Percentiles rank a stretch among this genome's conserved stretches.
Evolutionary conservation across 2,888 invertebrate genomes (phyloP).

Genomic region (Odontomyia ornata): DNA sequence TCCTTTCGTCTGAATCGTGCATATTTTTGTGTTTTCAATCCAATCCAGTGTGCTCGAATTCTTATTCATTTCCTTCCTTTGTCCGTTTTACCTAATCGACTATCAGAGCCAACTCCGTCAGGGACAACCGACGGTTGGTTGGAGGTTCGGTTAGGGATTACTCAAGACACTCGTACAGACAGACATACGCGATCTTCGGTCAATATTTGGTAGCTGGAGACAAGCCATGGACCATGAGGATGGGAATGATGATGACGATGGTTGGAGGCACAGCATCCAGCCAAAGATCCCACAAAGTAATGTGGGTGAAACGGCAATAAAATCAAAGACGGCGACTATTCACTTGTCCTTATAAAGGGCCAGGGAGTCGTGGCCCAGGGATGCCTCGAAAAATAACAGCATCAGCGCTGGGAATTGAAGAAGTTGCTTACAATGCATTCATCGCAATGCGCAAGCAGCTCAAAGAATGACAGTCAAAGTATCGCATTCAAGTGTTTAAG

Average conservation of each 20-base stretch:
- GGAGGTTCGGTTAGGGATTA: too few relatives aligned
- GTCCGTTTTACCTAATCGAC: slow-evolving; percentile 11
- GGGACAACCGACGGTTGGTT: too few relatives aligned
- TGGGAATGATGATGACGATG: neutral
- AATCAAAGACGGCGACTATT: slow-evolving; percentile 17
- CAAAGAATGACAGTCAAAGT: slow-evolving; percentile 7
- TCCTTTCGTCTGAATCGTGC: slow-evolving; percentile 28
- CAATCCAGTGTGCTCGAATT: slow-evolving; percentile 3
- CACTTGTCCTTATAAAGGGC: slow-evolving; percentile 31
- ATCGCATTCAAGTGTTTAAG: neutral
- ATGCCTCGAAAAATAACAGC: slow-evolving; percentile 9
- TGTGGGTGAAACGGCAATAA: slow-evolving; percentile 26
- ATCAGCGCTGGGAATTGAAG: neutral
- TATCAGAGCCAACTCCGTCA: neutral
- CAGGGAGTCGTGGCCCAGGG: neutral
- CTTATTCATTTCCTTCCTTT: slow-evolving; percentile 13
- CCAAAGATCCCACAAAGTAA: too few relatives aligned
- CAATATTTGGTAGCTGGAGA: too few relatives aligned
- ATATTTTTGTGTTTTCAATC: slow-evolving; percentile 10
- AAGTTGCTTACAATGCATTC: too few relatives aligned
- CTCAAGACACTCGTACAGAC: too few relatives aligned
- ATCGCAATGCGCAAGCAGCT: neutral
- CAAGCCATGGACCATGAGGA: neutral
- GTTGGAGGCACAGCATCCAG: neutral
- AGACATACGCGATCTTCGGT: too few relatives aligned